Evolutionary conservation across 2,888 invertebrate species (phyloP).

Genomic region (Psylliodes chrysocephalus): DNA sequence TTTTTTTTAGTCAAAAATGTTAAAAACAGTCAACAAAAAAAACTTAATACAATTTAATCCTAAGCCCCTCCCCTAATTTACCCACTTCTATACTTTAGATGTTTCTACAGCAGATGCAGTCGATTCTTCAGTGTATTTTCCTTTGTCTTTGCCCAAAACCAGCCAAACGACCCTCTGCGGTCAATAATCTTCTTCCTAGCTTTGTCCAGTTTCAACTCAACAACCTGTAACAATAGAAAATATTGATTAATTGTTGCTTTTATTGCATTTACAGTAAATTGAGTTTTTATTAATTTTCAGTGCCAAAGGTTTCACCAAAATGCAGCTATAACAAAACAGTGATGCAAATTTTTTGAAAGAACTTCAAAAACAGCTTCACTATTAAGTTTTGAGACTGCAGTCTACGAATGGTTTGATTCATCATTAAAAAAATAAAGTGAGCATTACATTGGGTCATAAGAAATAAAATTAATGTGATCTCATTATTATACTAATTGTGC

Average conservation of each 20-base stretch:
- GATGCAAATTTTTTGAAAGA: slow-evolving; percentile 61
- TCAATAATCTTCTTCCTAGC: slow-evolving; percentile 97
- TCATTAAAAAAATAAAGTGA: slow-evolving; percentile 65
- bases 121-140: slow-evolving; percentile 92
- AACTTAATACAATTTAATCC: too few relatives aligned
- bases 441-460: too few relatives aligned
- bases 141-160: slow-evolving; percentile 97
- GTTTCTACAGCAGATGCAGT: slow-evolving; percentile 81
- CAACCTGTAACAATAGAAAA: too few relatives aligned
- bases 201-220: slow-evolving; percentile 96
- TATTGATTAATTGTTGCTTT: too few relatives aligned
- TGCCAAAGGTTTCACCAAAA: slow-evolving; percentile 72
- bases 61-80: too few relatives aligned
- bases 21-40: too few relatives aligned
- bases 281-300: slow-evolving; percentile 63
- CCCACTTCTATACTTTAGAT: slow-evolving; percentile 69
- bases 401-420: slow-evolving; percentile 73
- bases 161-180: slow-evolving; percentile 91
- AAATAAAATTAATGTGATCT: too few relatives aligned
- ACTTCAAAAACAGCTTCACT: slow-evolving; percentile 61
- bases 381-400: slow-evolving; percentile 60
- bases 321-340: slow-evolving; percentile 56
- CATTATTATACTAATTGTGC: too few relatives aligned
- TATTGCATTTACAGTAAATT: slow-evolving; percentile 9
- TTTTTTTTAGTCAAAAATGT: too few relatives aligned